Conservation (phyloP, 1,140 invertebrate genomes). For the Venturia canescens region DNA sequence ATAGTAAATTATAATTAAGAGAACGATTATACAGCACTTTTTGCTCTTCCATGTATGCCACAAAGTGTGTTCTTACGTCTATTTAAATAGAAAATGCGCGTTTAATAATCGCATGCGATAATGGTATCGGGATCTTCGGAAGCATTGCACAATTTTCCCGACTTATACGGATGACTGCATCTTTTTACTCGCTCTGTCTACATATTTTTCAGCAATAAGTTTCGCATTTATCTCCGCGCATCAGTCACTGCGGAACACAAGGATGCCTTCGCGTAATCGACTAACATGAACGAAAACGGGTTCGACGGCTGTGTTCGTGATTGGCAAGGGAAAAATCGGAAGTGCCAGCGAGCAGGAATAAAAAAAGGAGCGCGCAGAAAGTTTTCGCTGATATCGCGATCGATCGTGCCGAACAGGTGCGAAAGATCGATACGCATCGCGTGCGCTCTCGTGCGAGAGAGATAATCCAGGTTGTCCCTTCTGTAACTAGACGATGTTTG, state of each 20-base stretch:
- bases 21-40: constrained; percentile 40
- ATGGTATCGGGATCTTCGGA: constrained; percentile 2
- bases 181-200: constrained; percentile 11
- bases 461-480: constrained; percentile 43
- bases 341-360: constrained; percentile 38
- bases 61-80: constrained; percentile 27
- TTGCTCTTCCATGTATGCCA: background rate
- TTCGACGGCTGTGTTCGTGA: constrained; percentile 58
- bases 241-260: background rate
- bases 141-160: constrained; percentile 52
- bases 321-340: constrained; percentile 45
- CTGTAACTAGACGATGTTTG: background rate
- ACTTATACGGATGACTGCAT: constrained; percentile 72
- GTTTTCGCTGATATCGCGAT: constrained; percentile 53
- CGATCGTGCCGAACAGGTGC: constrained; percentile 53
- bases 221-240: background rate
- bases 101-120: background rate
- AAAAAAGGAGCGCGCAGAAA: constrained; percentile 47
- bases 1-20: constrained; percentile 65
- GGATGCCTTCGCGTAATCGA: background rate
- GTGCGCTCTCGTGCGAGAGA: background rate
- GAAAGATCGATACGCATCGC: constrained; percentile 49
- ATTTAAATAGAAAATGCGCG: constrained; percentile 33
- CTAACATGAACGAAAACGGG: constrained; percentile 60
- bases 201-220: background rate